Evolutionary conservation across 2,113 vertebrate species (phyloP), one percentile per base, ranked within the genome.

Genomic region (Sapayoa aenigma): DNA sequence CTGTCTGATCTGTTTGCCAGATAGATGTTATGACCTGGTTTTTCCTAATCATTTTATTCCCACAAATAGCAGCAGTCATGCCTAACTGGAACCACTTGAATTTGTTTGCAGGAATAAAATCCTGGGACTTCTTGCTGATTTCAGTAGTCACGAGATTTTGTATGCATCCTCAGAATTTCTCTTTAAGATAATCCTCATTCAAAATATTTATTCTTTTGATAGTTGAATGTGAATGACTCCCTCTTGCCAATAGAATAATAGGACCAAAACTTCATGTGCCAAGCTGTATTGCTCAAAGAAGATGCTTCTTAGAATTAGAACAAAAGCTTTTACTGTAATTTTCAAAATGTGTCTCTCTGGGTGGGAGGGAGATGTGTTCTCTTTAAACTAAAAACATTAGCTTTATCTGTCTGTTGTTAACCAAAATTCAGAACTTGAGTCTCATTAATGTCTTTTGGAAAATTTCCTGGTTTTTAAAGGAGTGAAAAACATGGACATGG

Each of bases 1-100:
- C 69, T 73, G 60, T 81, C 89, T 94, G 86, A 92, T 90, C 65
- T 87, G 56, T 94, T 80, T 87, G 89, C 56, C 52, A 75, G 86
- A 75, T 81, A 87, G 87, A 44, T 81, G 44, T 33, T 78, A 56
- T 5, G 44, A 86, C 89, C 89, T 92, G 44, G 0, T 60, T 95
- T 94, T 75, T 60, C 52, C 17, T 41, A 47, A 65, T 73, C 2
- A 15, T 67, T 90, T 84, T 67, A 74, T 93, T 88, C 25, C 79
- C 47, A n/a, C 39, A 71, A 47, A 73, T 71, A 90, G 33, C 25
- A 62, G 28, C 44, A 93, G 44, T 44, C 46, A n/a, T 76, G 49
- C 30, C 27, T 53, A 71, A 74, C 39, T 81, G 60, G 49, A 93
- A 65, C 35, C 67, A 67, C n/a, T 74, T 68, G 20, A 24, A 31